These are phyloP conservation scores for Lepidothrix coronata DNA, from an alignment of 2,113 vertebrate species.

Conservation along the genomic window DNA sequence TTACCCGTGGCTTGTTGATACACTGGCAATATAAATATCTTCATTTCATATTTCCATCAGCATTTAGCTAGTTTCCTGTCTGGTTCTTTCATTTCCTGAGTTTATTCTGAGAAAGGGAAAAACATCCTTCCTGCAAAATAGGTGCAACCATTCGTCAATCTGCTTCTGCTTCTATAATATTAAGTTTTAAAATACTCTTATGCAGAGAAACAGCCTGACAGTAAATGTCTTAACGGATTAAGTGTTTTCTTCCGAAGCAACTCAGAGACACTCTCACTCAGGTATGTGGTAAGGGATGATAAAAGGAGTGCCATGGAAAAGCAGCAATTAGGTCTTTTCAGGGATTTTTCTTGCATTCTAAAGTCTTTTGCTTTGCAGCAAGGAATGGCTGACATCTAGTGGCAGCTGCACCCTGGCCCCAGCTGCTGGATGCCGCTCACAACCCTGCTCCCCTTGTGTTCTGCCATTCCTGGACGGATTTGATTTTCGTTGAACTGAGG, in stretches of 20 bases:
- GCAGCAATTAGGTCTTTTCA: not conserved
- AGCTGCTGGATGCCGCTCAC: not conserved
- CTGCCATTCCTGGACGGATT: not conserved
- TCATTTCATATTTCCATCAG: conserved; percentile 67
- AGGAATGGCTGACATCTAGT: conserved; percentile 67
- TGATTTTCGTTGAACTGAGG: rapidly evolving
- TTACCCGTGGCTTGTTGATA: not conserved
- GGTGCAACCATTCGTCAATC: conserved; percentile 50
- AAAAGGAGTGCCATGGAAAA: not conserved
- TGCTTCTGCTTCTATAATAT: conserved; percentile 46
- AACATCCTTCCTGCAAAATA: conserved; percentile 72
- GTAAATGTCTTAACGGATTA: not conserved
- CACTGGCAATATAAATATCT: not conserved
- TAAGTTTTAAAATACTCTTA: not conserved
- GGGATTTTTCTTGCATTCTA: not conserved
- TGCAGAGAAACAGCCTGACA: not conserved
- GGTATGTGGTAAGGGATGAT: not conserved
- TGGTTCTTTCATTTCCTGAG: conserved; percentile 73
- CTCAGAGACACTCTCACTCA: not conserved
- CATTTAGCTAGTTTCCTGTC: conserved; percentile 72
- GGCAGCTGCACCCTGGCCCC: not conserved
- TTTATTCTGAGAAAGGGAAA: conserved; percentile 66
- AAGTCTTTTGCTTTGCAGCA: not conserved
- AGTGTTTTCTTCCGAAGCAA: not conserved
- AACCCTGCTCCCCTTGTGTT: not conserved